A percentile compares a stretch with the other conserved stretches of the same genome.
These are phyloP conservation scores for Philereme vetulata DNA, from an alignment of 2,888 invertebrate genomes.

Conservation along the genomic window DNA sequence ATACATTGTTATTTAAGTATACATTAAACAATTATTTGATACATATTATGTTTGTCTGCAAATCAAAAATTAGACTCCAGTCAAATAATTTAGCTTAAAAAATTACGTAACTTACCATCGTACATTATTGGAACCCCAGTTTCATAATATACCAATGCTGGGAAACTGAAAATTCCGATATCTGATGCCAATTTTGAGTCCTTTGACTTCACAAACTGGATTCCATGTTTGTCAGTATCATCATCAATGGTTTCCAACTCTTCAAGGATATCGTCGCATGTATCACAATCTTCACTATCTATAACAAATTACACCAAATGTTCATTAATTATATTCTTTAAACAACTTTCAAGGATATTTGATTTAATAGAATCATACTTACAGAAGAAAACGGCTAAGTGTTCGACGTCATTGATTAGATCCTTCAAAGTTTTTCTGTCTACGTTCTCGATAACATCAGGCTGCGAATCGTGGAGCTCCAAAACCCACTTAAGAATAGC, in stretches of 20 bases:
- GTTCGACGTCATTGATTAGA: slow-evolving; percentile 94
- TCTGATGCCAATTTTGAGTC: slow-evolving; percentile 95
- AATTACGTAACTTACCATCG: slow-evolving; percentile 88
- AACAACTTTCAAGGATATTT: neutral
- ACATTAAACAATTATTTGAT: slow-evolving; percentile 11
- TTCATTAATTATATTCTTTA: neutral
- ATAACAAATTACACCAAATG: slow-evolving; percentile 38
- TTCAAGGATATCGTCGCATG: slow-evolving; percentile 92
- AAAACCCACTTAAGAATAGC: slow-evolving; percentile 95
- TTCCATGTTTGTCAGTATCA: slow-evolving; percentile 95
- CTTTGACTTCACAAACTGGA: slow-evolving; percentile 96
- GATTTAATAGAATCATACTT: slow-evolving; percentile 62
- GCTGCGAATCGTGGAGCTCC: slow-evolving; percentile 91
- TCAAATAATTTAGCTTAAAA: slow-evolving; percentile 21
- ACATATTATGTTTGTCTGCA: slow-evolving; percentile 3
- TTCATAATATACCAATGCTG: slow-evolving; percentile 96
- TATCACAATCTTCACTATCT: slow-evolving; percentile 93
- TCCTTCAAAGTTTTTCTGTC: slow-evolving; percentile 95
- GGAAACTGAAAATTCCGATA: slow-evolving; percentile 96
- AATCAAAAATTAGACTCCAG: neutral
- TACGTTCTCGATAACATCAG: slow-evolving; percentile 95
- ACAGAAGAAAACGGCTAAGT: slow-evolving; percentile 96
- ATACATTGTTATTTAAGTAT: slow-evolving; percentile 50
- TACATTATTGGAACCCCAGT: slow-evolving; percentile 97
- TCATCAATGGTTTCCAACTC: slow-evolving; percentile 96